Percentiles rank a stretch among this genome's conserved stretches.
phyloP scores from a whole-genome alignment of 2,888 invertebrate genomes.

The Abscondita cerata region DNA sequence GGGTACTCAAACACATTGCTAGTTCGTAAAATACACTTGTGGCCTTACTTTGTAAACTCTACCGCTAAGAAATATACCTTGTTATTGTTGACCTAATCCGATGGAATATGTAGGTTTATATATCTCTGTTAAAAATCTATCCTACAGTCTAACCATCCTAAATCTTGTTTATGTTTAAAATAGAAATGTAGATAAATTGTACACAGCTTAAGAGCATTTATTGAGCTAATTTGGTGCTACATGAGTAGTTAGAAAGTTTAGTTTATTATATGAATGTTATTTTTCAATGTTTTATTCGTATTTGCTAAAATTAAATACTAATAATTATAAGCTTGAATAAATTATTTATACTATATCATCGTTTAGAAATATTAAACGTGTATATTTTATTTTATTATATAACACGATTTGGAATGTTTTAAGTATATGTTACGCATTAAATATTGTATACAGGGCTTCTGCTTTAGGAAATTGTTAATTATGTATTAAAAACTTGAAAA shows the following conservation, averaged over 20 bases:
- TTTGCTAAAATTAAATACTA: neutral
- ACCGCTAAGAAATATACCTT: neutral
- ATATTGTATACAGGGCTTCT: slow-evolving; percentile 51
- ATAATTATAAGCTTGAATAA: slow-evolving; percentile 22
- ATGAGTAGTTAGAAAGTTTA: slow-evolving; percentile 49
- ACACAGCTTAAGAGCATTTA: slow-evolving; percentile 57
- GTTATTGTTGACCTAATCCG: neutral
- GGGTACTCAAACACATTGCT: too few relatives aligned
- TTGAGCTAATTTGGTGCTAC: slow-evolving; percentile 59
- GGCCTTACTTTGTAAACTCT: neutral
- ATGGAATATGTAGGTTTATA: neutral
- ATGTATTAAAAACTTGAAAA: slow-evolving; percentile 35
- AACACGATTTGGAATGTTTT: slow-evolving; percentile 53
- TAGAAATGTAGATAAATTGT: slow-evolving; percentile 52
- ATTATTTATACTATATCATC: slow-evolving; percentile 37
- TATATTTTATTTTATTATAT: slow-evolving; percentile 49
- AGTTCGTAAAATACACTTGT: too few relatives aligned
- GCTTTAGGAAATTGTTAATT: slow-evolving; percentile 55
- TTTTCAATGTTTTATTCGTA: slow-evolving; percentile 21
- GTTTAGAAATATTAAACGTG: slow-evolving; percentile 40
- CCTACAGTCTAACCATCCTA: slow-evolving; percentile 64
- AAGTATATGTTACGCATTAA: slow-evolving; percentile 52
- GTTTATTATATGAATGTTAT: slow-evolving; percentile 37
- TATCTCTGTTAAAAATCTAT: slow-evolving; percentile 70
- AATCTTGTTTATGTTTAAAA: slow-evolving; percentile 25